Evolutionary conservation across 2,888 invertebrate species (phyloP).

Genomic region (Rhodophaea formosa): DNA sequence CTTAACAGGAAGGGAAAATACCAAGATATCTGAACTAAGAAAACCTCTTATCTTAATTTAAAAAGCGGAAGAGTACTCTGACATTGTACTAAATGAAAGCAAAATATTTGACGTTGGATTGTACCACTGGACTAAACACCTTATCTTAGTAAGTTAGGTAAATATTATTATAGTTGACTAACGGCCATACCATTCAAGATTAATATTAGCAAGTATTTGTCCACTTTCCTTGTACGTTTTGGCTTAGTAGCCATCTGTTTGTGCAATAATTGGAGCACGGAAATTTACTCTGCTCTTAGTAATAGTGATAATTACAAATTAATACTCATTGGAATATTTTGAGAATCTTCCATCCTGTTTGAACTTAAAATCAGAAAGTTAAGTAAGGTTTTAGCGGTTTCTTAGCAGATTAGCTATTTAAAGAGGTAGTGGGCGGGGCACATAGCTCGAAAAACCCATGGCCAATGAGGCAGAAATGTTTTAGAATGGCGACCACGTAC

Average conservation of each 20-base stretch:
- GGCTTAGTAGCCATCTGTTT: slow-evolving; percentile 2
- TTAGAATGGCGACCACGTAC: too few relatives aligned
- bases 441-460: too few relatives aligned
- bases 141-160: neutral
- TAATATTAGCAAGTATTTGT: neutral
- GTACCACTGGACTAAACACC: neutral
- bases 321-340: neutral
- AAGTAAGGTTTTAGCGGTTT: too few relatives aligned
- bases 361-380: too few relatives aligned
- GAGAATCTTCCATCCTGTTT: neutral
- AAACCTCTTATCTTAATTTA: too few relatives aligned
- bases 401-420: too few relatives aligned
- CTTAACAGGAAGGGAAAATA: too few relatives aligned
- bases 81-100: neutral
- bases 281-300: neutral
- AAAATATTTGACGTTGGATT: neutral
- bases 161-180: neutral
- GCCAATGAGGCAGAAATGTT: too few relatives aligned
- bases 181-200: too few relatives aligned
- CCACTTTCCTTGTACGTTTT: neutral
- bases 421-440: too few relatives aligned
- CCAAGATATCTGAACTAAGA: too few relatives aligned
- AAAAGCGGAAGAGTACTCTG: neutral
- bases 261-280: neutral
- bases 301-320: neutral